Percentiles rank a stretch among this genome's conserved stretches.
phyloP scores from a whole-genome alignment of 2,113 vertebrate genomes.

The Oreochromis spilurus region DNA sequence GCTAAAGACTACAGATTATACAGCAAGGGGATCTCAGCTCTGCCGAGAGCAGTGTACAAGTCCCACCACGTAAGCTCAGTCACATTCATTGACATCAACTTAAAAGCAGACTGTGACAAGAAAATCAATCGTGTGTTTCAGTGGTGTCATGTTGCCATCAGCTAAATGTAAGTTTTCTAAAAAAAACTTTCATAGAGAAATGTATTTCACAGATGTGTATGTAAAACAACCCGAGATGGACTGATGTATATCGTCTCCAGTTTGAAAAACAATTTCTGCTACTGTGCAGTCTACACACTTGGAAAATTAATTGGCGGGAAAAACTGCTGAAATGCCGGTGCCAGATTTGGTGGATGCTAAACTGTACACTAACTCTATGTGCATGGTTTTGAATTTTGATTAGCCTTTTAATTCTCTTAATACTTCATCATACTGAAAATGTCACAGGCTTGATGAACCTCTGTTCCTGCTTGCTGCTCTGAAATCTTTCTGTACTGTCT shows the following conservation, averaged over 20 bases:
- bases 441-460: neutral
- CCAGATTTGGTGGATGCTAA: neutral
- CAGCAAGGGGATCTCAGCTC: neutral
- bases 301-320: neutral
- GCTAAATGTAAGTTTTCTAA: neutral
- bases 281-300: neutral
- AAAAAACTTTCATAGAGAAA: neutral
- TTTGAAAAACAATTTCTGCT: neutral
- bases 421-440: neutral
- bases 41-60: neutral
- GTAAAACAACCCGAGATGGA: neutral
- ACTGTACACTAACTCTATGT: neutral
- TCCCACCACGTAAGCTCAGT: neutral
- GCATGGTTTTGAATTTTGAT: conserved; percentile 11
- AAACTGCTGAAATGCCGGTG: neutral
- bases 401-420: neutral
- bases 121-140: fast-evolving
- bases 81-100: neutral
- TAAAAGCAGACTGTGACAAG: neutral
- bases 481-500: neutral
- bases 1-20: neutral
- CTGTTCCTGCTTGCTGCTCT: neutral
- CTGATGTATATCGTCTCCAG: neutral
- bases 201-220: neutral
- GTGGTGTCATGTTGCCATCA: neutral